Conservation (phyloP, 1,140 invertebrate species). For the Hycleus phaleratus region DNA sequence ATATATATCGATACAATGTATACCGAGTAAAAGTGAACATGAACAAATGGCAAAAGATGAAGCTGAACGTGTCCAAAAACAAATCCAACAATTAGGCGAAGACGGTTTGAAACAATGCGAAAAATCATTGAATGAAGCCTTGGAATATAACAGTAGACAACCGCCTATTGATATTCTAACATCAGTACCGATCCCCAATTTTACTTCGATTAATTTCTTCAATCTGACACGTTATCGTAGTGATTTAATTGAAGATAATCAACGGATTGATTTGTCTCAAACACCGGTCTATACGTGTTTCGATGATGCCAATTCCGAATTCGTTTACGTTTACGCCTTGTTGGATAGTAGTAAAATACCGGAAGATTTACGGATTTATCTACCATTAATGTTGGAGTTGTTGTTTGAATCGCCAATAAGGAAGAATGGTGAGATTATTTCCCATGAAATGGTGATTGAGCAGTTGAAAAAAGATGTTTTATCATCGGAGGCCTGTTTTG, state of each 20-base stretch:
- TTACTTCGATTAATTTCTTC: constrained; percentile 62
- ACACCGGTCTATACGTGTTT: constrained; percentile 70
- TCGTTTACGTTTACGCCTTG: constrained; percentile 69
- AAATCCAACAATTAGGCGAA: constrained; percentile 55
- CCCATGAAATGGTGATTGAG: constrained; percentile 67
- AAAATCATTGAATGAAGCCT: constrained; percentile 56
- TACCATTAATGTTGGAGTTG: constrained; percentile 63
- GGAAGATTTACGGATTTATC: constrained; percentile 54
- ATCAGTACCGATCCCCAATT: constrained; percentile 60
- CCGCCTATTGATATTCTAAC: constrained; percentile 60
- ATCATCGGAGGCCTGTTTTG: constrained; percentile 48
- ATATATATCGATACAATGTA: constrained; percentile 46
- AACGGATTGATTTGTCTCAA: constrained; percentile 53
- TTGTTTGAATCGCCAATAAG: constrained; percentile 59
- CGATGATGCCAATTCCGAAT: constrained; percentile 74
- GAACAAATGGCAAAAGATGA: constrained; percentile 53
- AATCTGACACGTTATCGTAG: constrained; percentile 52
- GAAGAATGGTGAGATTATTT: constrained; percentile 50
- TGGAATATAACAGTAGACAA: constrained; percentile 67
- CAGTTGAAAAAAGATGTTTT: constrained; percentile 68
- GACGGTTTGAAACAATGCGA: constrained; percentile 59
- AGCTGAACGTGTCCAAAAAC: constrained; percentile 55
- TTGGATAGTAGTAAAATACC: constrained; percentile 64
- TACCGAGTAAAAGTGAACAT: constrained; percentile 52
- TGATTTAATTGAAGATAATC: constrained; percentile 45